Evolutionary conservation across 1,140 invertebrate species (phyloP).

Genomic region (Drosophila baimaii): DNA sequence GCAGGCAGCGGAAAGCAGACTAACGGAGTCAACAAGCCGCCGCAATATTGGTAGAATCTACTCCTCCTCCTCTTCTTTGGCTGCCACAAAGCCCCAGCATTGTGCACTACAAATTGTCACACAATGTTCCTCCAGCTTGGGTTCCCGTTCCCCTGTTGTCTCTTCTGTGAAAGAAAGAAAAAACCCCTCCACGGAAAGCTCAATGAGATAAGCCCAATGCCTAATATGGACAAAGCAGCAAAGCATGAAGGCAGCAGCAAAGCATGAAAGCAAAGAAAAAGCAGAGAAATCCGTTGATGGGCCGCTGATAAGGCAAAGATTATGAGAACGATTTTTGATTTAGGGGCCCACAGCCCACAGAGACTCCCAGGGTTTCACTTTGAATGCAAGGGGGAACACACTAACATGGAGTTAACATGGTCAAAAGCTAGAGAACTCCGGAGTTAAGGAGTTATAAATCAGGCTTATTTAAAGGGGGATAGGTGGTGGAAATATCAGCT

Average conservation of each 20-base stretch:
- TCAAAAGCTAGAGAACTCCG: too few relatives aligned
- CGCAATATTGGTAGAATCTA: conserved; percentile 12
- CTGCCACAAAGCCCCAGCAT: conserved; percentile 57
- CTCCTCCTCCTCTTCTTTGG: neutral
- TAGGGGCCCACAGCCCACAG: conserved; percentile 7
- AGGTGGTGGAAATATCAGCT: too few relatives aligned
- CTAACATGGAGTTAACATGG: neutral
- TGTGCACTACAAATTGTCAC: conserved; percentile 69
- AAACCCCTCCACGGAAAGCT: conserved; percentile 12
- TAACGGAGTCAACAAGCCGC: conserved; percentile 36
- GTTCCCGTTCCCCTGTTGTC: neutral
- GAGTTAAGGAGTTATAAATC: conserved; percentile 11
- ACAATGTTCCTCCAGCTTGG: conserved; percentile 40
- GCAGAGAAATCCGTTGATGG: conserved; percentile 31
- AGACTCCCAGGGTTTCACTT: neutral
- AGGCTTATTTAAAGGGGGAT: too few relatives aligned
- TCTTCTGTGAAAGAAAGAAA: neutral
- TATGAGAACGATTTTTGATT: conserved; percentile 44
- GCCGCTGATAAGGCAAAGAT: conserved; percentile 32
- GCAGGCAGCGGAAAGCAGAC: conserved; percentile 17
- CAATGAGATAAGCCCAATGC: conserved; percentile 32
- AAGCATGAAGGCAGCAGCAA: neutral
- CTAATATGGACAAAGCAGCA: conserved; percentile 35
- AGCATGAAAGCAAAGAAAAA: conserved; percentile 16
- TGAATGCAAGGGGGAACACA: neutral